Evolutionary conservation across 2,797 vertebrate species (phyloP), one percentile per base, ranked within the genome.

Genomic region (Paratrypauchen microcephalus): DNA sequence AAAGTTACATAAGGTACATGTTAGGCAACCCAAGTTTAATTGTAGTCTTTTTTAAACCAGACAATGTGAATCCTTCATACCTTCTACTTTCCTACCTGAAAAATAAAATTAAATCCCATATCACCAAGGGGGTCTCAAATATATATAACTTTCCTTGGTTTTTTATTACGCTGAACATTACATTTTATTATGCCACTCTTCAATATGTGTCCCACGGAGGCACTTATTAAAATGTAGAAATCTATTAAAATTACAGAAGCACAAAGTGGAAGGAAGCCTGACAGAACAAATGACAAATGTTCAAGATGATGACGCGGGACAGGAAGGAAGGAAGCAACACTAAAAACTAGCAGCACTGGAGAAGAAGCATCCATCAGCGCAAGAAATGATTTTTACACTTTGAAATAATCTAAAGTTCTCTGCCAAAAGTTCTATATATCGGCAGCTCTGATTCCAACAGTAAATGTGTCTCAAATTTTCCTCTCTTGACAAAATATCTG

Each of bases 161-260:
- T 55, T 36, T 47, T 24, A 63, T 50, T 65, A 50, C 18, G 1
- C n/a, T 18, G 18, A 50, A 30, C 45, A 30, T 65, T n/a, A 30
- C 21, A 50, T 30, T 50, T 50, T 30, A 65, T 65, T 30, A 65
- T 52, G 47, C 45, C 63, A 3, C 8, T 65, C 61, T 6, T 24
- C 39, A 64, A 47, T 63, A 45, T 64, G 61, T 47, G 41, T 52
- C 30, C 50, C 28, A 11, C 13, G 6, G 19, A 54, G 48, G 48
- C 9, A 21, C n/a, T 66, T 66, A 52, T 65, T 52, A 54, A 66
- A 32, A n/a, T 36, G 63, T 28, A 26, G 45, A 28, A 48, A 48
- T 65, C 62, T 26, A 50, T 65, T 65, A 50, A 30, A 65, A 48
- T 65, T 65, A 69, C 32, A 41, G 47, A 52, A 21, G 1, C 15